Conservation (phyloP, 2,113 vertebrate genomes). For the Dendropsophus ebraccatus region DNA sequence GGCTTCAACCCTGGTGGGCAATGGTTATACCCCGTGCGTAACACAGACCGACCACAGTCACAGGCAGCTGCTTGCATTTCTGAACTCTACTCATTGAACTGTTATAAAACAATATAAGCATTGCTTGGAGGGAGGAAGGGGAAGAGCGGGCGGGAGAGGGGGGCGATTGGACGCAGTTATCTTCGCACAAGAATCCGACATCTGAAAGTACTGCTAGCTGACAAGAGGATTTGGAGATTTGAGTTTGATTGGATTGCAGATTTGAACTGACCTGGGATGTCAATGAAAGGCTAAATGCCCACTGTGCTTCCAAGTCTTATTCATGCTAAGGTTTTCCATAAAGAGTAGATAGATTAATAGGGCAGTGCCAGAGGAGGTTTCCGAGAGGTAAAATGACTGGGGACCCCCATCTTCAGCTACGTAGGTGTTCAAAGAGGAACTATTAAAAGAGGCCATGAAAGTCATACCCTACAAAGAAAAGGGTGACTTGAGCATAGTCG, state of each 20-base stretch:
- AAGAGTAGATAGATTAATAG: neutral
- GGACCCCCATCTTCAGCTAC: neutral
- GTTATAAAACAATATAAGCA: constrained; percentile 91
- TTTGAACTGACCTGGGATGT: constrained; percentile 82
- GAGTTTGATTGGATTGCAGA: constrained; percentile 87
- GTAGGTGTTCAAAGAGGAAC: neutral
- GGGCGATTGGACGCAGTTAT: constrained; percentile 81
- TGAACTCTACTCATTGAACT: constrained; percentile 88
- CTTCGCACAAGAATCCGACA: constrained; percentile 77
- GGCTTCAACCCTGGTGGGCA: constrained; percentile 84
- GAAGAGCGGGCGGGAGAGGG: constrained; percentile 60
- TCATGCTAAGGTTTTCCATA: constrained; percentile 82
- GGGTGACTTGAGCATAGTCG: no score
- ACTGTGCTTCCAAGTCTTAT: constrained; percentile 84
- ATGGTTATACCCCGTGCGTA: constrained; percentile 75
- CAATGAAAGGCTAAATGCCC: constrained; percentile 83
- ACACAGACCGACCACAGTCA: constrained; percentile 75
- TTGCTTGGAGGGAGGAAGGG: constrained; percentile 67
- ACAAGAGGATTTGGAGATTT: constrained; percentile 86
- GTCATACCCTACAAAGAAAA: no score
- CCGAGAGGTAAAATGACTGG: neutral
- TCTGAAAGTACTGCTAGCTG: constrained; percentile 80
- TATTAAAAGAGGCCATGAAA: neutral
- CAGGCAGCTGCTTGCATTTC: constrained; percentile 87
- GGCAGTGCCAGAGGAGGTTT: neutral